Evolutionary conservation across 1,140 invertebrate species (phyloP).

Genomic region (Caenorhabditis latens): DNA sequence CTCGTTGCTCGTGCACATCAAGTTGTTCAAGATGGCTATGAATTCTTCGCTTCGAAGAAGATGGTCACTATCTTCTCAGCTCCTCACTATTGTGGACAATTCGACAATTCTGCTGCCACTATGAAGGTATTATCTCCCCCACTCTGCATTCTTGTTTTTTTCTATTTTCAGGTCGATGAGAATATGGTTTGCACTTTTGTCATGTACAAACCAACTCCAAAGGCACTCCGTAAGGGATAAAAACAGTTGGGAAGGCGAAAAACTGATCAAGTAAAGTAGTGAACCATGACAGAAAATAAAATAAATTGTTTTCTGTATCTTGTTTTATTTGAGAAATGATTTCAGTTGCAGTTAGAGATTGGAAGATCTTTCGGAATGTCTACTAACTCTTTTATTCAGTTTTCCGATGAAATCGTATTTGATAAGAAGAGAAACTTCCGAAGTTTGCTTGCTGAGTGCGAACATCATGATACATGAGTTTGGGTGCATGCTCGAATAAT

Average conservation of each 20-base stretch:
- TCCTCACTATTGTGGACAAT: slow-evolving; percentile 86
- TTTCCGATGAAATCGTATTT: no score
- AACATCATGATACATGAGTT: no score
- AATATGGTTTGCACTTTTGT: slow-evolving; percentile 60
- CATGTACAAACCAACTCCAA: slow-evolving; percentile 57
- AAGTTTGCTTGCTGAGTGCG: no score
- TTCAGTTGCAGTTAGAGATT: no score
- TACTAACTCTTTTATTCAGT: no score
- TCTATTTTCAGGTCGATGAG: slow-evolving; percentile 8
- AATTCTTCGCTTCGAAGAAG: slow-evolving; percentile 79
- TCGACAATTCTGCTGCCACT: slow-evolving; percentile 62
- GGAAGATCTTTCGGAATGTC: no score
- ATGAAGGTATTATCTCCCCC: slow-evolving; percentile 38
- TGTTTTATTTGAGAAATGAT: no score
- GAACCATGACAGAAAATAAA: no score
- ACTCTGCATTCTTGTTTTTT: background rate
- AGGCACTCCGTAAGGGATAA: slow-evolving; percentile 15
- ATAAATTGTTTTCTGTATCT: no score
- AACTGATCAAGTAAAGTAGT: background rate
- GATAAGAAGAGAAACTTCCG: no score
- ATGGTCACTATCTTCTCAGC: slow-evolving; percentile 83
- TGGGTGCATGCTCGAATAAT: no score
- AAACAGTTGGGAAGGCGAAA: background rate
- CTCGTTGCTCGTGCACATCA: slow-evolving; percentile 63
- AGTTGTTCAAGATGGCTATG: slow-evolving; percentile 96